Percentiles rank a stretch among this genome's conserved stretches.
These are phyloP conservation scores for Sebastes fasciatus DNA, from an alignment of 2,113 vertebrate species.

Conservation along the genomic window DNA sequence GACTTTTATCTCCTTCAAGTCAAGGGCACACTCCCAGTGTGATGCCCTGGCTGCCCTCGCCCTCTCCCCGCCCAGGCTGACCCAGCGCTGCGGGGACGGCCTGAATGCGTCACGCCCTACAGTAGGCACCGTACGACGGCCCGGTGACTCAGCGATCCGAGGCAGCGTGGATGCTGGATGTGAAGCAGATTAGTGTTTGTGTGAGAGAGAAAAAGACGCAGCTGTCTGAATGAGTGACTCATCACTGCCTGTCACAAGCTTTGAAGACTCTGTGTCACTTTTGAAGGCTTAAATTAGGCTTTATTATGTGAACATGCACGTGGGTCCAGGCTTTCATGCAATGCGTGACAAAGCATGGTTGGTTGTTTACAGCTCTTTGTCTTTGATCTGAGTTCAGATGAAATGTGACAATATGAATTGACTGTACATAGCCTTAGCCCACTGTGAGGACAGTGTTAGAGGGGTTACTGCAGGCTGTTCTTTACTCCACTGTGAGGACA, in stretches of 20 bases:
- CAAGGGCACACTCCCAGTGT: slow-evolving; percentile 39
- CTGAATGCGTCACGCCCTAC: slow-evolving; percentile 61
- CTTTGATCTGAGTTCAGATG: not conserved
- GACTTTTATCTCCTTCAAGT: slow-evolving; percentile 31
- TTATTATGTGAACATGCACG: slow-evolving; percentile 23
- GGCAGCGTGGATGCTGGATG: slow-evolving; percentile 60
- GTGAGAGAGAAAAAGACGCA: slow-evolving; percentile 21
- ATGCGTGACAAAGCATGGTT: not conserved
- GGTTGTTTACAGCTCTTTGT: slow-evolving; percentile 3
- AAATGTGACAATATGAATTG: slow-evolving; percentile 5
- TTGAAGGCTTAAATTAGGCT: slow-evolving; percentile 23
- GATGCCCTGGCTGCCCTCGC: slow-evolving; percentile 33
- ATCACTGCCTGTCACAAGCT: slow-evolving; percentile 37
- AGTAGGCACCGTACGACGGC: slow-evolving; percentile 48
- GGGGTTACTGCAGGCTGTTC: too few species aligned
- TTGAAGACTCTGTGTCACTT: slow-evolving; percentile 45
- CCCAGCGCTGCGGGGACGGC: slow-evolving; percentile 39
- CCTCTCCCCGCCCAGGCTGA: slow-evolving; percentile 12
- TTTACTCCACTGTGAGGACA: too few species aligned
- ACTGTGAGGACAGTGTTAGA: not conserved
- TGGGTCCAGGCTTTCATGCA: slow-evolving; percentile 16
- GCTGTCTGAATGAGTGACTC: slow-evolving; percentile 60
- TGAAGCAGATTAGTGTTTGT: slow-evolving; percentile 30
- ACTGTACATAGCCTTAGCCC: too few species aligned
- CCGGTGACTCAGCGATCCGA: slow-evolving; percentile 69